A percentile compares a stretch with the other conserved stretches of the same genome.
These are phyloP conservation scores for Callorhinus ursinus DNA, from an alignment of 2,113 vertebrate genomes.

Conservation along the genomic window DNA sequence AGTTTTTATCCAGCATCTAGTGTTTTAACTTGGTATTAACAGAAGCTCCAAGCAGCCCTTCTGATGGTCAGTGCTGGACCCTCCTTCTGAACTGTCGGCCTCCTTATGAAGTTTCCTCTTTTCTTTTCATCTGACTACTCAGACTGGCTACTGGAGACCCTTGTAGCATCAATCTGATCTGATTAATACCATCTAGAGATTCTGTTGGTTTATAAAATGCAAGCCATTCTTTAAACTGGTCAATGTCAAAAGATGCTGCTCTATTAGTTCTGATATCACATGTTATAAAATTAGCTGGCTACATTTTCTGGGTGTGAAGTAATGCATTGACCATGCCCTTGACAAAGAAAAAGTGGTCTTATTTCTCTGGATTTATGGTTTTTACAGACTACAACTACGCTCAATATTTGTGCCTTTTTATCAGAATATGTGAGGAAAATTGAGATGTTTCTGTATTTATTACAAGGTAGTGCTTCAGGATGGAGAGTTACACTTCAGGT, in stretches of 20 bases:
- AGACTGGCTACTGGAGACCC: neutral
- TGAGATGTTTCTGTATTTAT: slow-evolving; percentile 71
- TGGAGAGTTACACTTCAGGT: slow-evolving; percentile 50
- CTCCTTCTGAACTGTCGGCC: neutral
- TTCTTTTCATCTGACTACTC: neutral
- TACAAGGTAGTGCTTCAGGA: slow-evolving; percentile 72
- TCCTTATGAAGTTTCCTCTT: neutral
- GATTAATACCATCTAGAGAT: neutral
- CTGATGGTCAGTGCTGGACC: rapidly evolving
- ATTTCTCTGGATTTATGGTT: slow-evolving; percentile 79
- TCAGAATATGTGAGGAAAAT: slow-evolving; percentile 69
- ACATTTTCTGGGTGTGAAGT: slow-evolving; percentile 51
- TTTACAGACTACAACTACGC: slow-evolving; percentile 65
- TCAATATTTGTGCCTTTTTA: slow-evolving; percentile 52
- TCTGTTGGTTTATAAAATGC: neutral
- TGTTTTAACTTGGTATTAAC: neutral
- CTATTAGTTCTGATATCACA: neutral
- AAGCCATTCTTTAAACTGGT: neutral
- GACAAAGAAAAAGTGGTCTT: slow-evolving; percentile 69
- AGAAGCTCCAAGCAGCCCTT: neutral
- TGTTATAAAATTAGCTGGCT: neutral
- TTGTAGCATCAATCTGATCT: neutral
- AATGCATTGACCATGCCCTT: neutral
- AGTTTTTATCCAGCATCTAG: neutral
- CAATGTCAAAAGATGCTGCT: neutral